Evolutionary conservation across 2,888 invertebrate genomes (phyloP).

Genomic region (Hyles lineata): DNA sequence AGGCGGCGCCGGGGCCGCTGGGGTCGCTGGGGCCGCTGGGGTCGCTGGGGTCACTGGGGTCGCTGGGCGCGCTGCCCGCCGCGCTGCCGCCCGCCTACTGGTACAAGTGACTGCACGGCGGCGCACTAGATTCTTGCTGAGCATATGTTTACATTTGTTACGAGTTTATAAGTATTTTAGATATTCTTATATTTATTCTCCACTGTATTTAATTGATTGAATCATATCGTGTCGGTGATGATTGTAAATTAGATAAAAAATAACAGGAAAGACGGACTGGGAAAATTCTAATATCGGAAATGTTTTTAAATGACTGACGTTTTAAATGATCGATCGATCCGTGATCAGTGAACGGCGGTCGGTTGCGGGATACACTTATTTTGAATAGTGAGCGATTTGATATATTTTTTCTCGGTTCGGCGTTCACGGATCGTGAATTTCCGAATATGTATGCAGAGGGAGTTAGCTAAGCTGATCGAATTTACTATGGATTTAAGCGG

Average conservation of each 20-base stretch:
- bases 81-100: conserved; percentile 75
- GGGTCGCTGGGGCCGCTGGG: conserved; percentile 58
- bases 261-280: conserved; percentile 41
- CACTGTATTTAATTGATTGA: conserved; percentile 77
- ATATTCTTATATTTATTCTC: conserved; percentile 89
- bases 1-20: conserved; percentile 62
- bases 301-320: conserved; percentile 70
- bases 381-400: conserved; percentile 19
- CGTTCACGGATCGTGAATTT: conserved; percentile 66
- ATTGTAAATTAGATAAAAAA: conserved; percentile 51
- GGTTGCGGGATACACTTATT: conserved; percentile 10
- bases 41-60: conserved; percentile 57
- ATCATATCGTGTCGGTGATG: conserved; percentile 51
- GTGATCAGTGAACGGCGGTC: conserved; percentile 59
- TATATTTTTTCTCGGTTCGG: conserved; percentile 31
- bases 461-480: conserved; percentile 81
- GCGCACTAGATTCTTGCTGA: conserved; percentile 67
- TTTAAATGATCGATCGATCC: conserved; percentile 61
- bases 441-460: conserved; percentile 61
- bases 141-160: conserved; percentile 85
- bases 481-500: conserved; percentile 84
- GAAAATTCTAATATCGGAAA: conserved; percentile 47
- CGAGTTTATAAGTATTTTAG: conserved; percentile 88
- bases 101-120: conserved; percentile 73
- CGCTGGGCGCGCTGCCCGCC: conserved; percentile 59